These are phyloP conservation scores for Apodemia zela DNA, from an alignment of 2,888 invertebrate species.

Conservation along the genomic window DNA sequence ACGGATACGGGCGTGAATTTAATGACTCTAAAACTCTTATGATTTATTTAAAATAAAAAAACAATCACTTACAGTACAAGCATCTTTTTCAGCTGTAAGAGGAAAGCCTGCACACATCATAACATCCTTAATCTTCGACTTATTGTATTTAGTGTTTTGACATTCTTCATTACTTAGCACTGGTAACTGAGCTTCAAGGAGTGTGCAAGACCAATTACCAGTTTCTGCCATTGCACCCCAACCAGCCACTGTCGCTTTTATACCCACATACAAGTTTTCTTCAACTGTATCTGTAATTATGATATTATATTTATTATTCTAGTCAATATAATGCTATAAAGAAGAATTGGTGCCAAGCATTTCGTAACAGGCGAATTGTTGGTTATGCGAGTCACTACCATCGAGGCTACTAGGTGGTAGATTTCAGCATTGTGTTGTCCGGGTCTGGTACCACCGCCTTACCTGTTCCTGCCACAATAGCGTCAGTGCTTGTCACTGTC, in stretches of 20 bases:
- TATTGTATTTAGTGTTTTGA: slow-evolving; percentile 87
- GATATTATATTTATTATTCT: neutral
- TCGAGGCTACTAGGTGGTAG: too few relatives aligned
- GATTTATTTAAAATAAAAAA: too few relatives aligned
- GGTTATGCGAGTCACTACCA: too few relatives aligned
- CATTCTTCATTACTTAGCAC: slow-evolving; percentile 85
- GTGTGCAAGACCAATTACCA: slow-evolving; percentile 89
- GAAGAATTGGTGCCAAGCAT: too few relatives aligned
- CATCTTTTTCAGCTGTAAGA: slow-evolving; percentile 86
- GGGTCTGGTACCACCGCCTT: too few relatives aligned
- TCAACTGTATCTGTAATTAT: slow-evolving; percentile 1
- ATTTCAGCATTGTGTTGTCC: too few relatives aligned
- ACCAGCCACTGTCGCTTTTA: slow-evolving; percentile 86
- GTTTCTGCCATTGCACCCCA: slow-evolving; percentile 93
- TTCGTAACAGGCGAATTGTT: too few relatives aligned
- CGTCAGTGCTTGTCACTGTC: too few relatives aligned
- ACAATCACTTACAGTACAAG: slow-evolving; percentile 84
- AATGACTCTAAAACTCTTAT: too few relatives aligned
- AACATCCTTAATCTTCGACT: slow-evolving; percentile 91
- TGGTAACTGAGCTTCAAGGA: slow-evolving; percentile 90
- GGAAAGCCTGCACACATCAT: slow-evolving; percentile 93
- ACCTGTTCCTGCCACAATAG: too few relatives aligned
- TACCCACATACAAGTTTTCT: slow-evolving; percentile 84
- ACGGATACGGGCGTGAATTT: too few relatives aligned
- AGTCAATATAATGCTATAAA: too few relatives aligned